Evolutionary conservation across 1,140 invertebrate genomes (phyloP), one percentile per base, ranked within the genome.

Genomic region (Leguminivora glycinivorella): DNA sequence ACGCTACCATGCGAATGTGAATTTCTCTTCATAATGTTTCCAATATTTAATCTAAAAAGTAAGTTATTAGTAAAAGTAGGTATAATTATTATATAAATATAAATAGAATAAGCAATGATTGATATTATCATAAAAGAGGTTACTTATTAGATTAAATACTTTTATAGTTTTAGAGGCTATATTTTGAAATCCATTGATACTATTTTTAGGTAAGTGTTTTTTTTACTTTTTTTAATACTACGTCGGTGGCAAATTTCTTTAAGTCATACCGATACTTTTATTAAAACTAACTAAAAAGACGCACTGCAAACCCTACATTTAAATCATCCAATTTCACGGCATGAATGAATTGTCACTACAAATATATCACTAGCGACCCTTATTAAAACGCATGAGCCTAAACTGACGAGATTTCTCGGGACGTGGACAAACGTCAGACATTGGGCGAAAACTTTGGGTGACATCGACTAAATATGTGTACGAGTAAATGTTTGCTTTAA

Each of bases 311-410:
- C 26, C 58, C 25, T 19, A 63, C 31, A 63, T 14, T 63, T 63
- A 52, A 19, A 63, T 63, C 24, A 63, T 63, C 58, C 58, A 63
- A 63, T 63, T 63, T 63, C n/a, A 29, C 58, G 26, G 58, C 25
- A 63, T 63, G 58, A 31, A 31, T 29, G 58, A 63, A 63, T 63
- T 63, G 58, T 63, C 58, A 26, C 58, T 31, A 26, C 58, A 63
- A 63, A 63, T 63, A 63, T 63, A 29, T 63, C 58, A 63, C 14
- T 5, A 31, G 25, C 58, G 58, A 63, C 58, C 58, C 58, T 63
- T 63, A 29, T 63, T 63, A 63, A 63, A 63, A 63, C 26, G 47
- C 47, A 52, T 52, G 47, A 52, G 6, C n/a, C 47, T 52, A 52
- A 52, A 22, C 14, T 52, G n/a, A 22, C 17, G 47, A 52, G 47